Conservation (phyloP, 2,113 vertebrate species). For the Chaetura pelagica region DNA sequence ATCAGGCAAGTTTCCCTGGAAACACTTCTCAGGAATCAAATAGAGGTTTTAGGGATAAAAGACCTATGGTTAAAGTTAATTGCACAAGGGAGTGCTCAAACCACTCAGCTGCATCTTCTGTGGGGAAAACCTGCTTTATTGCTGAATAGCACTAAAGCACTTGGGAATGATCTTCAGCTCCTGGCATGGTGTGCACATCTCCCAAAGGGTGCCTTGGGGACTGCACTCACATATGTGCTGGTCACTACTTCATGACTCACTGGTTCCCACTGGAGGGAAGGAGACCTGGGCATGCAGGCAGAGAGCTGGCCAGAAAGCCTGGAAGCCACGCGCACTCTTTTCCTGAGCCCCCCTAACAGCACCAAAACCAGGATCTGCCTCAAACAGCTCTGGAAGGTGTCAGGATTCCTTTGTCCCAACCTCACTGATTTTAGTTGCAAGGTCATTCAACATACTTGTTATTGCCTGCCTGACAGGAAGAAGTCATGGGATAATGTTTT, state of each 20-base stretch:
- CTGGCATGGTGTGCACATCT: not conserved
- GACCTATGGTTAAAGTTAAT: not conserved
- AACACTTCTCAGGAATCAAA: not conserved
- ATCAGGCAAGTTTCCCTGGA: not conserved
- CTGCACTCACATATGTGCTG: not conserved
- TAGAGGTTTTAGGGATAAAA: not conserved
- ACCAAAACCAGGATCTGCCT: not conserved
- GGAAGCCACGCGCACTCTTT: not conserved
- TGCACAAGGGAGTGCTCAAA: not conserved
- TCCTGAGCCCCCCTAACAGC: not conserved
- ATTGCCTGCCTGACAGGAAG: not conserved
- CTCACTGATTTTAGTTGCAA: not conserved
- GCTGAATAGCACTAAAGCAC: not conserved
- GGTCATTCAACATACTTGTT: not conserved
- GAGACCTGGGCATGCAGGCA: not conserved
- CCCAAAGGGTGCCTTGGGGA: fast-evolving
- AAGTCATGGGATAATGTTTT: not conserved
- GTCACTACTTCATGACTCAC: not conserved
- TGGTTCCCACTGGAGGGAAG: not conserved
- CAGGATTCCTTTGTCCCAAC: not conserved
- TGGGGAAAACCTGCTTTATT: not conserved
- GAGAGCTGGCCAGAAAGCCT: not conserved
- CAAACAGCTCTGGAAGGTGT: not conserved
- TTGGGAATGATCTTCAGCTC: not conserved
- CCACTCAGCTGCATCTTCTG: not conserved